Evolutionary conservation across 1,140 invertebrate genomes (phyloP).

Genomic region (Ceratina japonica): DNA sequence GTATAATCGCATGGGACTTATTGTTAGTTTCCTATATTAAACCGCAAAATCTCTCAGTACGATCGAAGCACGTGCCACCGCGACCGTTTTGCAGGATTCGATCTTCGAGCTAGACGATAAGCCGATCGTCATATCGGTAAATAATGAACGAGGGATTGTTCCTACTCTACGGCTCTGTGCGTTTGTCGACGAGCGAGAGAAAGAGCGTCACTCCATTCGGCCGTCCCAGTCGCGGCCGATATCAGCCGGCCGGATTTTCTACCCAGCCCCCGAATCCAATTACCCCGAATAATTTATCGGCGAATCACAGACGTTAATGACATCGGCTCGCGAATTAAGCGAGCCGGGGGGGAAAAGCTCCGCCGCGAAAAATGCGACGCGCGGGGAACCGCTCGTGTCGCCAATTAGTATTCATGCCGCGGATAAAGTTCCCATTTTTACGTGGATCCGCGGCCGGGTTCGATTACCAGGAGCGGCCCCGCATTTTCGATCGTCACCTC

Average conservation of each 20-base stretch:
- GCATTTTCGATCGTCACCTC: not conserved
- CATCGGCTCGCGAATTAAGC: constrained; percentile 59
- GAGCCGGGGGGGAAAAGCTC: constrained; percentile 28
- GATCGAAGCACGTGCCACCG: not conserved
- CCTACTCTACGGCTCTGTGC: not conserved
- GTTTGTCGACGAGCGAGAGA: constrained; percentile 51
- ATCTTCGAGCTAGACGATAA: constrained; percentile 8
- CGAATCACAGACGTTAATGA: constrained; percentile 69
- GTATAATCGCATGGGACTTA: no score
- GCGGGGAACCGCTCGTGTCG: constrained; percentile 12
- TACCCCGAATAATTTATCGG: constrained; percentile 69
- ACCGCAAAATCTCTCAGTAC: not conserved
- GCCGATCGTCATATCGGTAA: constrained; percentile 46
- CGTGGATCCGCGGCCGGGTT: constrained; percentile 6
- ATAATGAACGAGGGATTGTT: constrained; percentile 52
- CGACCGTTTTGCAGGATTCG: not conserved
- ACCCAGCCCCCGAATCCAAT: constrained; percentile 61
- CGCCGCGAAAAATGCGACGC: constrained; percentile 35
- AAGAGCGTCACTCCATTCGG: constrained; percentile 18
- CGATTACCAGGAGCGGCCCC: constrained; percentile 20
- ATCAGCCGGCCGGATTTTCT: constrained; percentile 64
- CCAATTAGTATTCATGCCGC: constrained; percentile 52
- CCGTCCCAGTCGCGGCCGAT: constrained; percentile 26
- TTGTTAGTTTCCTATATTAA: not conserved
- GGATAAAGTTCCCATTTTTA: constrained; percentile 56